Evolutionary conservation across 2,113 vertebrate species (phyloP).

Genomic region (Stegostoma tigrinum): DNA sequence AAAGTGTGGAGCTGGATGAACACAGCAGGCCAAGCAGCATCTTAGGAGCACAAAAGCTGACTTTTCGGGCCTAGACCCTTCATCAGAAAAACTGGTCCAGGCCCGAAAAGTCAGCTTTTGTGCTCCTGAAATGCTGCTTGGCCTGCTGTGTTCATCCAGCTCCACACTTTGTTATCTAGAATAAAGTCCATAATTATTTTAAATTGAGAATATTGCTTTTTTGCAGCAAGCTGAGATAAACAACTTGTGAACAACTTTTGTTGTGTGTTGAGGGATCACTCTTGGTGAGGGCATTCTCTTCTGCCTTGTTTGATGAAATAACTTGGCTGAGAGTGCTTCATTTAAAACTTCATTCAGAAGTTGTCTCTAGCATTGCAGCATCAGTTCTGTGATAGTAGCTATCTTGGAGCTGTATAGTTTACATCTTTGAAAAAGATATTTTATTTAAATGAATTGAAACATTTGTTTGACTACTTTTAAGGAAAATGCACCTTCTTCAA

Average conservation of each 20-base stretch:
- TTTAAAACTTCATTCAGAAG: not conserved
- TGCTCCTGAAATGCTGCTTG: no score
- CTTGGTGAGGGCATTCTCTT: not conserved
- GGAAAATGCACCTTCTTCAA: not conserved
- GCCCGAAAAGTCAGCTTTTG: no score
- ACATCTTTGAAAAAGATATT: not conserved
- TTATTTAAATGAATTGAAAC: not conserved
- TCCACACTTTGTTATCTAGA: no score
- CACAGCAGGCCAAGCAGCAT: no score
- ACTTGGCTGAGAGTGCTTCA: not conserved
- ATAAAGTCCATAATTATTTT: not conserved
- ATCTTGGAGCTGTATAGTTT: not conserved
- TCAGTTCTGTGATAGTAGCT: not conserved
- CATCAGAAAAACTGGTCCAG: no score
- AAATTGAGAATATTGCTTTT: not conserved
- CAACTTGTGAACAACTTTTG: not conserved
- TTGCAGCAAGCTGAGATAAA: not conserved
- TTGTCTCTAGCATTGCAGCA: not conserved
- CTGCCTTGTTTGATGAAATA: not conserved
- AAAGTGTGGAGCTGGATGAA: no score
- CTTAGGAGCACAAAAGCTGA: no score
- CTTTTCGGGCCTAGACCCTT: no score
- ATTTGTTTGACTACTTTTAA: not conserved
- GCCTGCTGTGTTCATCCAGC: no score
- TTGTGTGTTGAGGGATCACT: not conserved